phyloP scores from a whole-genome alignment of 2,888 invertebrate genomes.

The Neocrepidodera transversa region DNA sequence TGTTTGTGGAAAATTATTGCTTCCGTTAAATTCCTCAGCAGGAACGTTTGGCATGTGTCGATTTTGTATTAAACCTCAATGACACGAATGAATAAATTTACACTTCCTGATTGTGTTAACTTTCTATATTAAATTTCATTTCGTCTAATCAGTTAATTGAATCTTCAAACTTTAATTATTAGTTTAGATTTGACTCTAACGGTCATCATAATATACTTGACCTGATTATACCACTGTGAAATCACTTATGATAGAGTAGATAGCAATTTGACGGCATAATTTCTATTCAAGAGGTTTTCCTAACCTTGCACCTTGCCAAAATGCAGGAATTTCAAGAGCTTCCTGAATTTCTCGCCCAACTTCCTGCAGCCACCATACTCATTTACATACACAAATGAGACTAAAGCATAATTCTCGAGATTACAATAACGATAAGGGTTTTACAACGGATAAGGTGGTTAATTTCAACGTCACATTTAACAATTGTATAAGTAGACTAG shows the following conservation, averaged over 20 bases:
- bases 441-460: neutral
- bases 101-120: no score
- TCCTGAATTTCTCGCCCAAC: neutral
- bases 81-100: no score
- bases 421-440: neutral
- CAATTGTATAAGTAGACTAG: no score
- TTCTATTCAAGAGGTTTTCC: conserved; percentile 12
- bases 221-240: neutral
- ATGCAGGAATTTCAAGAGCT: conserved; percentile 4
- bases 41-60: neutral
- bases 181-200: no score
- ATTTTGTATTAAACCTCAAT: no score
- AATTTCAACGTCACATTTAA: no score
- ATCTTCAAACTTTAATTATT: no score
- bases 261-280: conserved; percentile 9
- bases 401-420: neutral
- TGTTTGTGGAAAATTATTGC: conserved; percentile 8
- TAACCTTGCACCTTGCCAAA: neutral
- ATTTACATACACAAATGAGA: neutral
- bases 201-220: no score
- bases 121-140: no score
- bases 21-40: conserved; percentile 1
- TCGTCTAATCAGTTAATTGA: no score
- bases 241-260: neutral
- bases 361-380: neutral